Percentiles rank a stretch among this genome's conserved stretches.
These are phyloP conservation scores for Stichopus horrens DNA, from an alignment of 53 echinoderm and acorn worm genomes.

Conservation along the genomic window DNA sequence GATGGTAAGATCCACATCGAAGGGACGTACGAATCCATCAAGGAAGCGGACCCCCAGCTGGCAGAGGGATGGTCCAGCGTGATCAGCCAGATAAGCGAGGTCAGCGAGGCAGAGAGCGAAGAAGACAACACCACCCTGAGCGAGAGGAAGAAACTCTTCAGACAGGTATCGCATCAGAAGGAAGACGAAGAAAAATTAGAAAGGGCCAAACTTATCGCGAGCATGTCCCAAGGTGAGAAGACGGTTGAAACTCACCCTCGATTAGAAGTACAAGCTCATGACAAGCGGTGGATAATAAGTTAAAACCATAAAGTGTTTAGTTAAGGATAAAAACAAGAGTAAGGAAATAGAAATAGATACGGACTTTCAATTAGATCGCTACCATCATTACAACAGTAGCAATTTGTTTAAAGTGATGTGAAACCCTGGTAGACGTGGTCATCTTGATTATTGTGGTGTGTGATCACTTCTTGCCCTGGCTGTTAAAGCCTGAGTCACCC, in stretches of 20 bases:
- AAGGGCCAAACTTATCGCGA: slow-evolving; percentile 20
- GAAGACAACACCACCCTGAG: slow-evolving; percentile 28
- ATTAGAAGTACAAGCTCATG: too few species aligned
- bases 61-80: slow-evolving; percentile 27
- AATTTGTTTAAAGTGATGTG: too few species aligned
- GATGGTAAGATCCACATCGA: slow-evolving; percentile 59
- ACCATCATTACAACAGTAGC: too few species aligned
- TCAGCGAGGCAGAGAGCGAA: slow-evolving; percentile 50
- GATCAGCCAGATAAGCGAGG: slow-evolving; percentile 31
- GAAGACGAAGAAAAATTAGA: slow-evolving; percentile 41
- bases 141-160: slow-evolving; percentile 4
- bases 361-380: too few species aligned
- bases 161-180: slow-evolving; percentile 14
- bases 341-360: too few species aligned
- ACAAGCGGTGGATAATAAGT: too few species aligned
- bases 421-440: too few species aligned
- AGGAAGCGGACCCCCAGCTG: slow-evolving; percentile 53
- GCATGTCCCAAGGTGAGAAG: slow-evolving; percentile 12
- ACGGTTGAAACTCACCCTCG: neutral
- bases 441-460: too few species aligned
- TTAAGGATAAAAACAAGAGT: too few species aligned
- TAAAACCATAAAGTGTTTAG: too few species aligned
- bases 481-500: too few species aligned
- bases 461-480: too few species aligned
- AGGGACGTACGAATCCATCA: slow-evolving; percentile 61